Percentiles rank a stretch among this genome's conserved stretches.
Evolutionary conservation across 2,888 invertebrate species (phyloP).

Genomic region (Temnothorax ravouxi): DNA sequence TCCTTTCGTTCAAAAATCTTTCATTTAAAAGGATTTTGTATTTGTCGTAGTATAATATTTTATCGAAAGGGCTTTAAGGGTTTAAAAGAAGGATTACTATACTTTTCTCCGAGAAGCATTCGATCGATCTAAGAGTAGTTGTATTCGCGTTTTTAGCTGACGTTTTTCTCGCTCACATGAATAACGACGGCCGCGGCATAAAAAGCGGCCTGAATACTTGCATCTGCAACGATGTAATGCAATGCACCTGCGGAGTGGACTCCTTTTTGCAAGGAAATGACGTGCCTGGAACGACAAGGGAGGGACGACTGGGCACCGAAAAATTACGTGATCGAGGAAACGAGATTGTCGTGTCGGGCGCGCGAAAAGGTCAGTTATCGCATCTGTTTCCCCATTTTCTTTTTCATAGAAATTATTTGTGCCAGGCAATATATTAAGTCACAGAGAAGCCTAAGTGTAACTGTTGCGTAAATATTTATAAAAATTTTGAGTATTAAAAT

Average conservation of each 20-base stretch:
- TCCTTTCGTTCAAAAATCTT: conserved; percentile 12
- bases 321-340: conserved; percentile 76
- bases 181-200: conserved; percentile 87
- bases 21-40: conserved; percentile 23
- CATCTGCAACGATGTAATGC: conserved; percentile 85
- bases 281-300: conserved; percentile 57
- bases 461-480: neutral
- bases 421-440: neutral
- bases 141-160: conserved; percentile 79
- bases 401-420: neutral
- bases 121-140: conserved; percentile 25
- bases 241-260: conserved; percentile 86
- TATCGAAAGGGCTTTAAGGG: conserved; percentile 36
- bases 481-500: neutral
- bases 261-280: conserved; percentile 68
- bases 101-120: neutral
- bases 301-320: conserved; percentile 60
- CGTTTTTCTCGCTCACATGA: conserved; percentile 84
- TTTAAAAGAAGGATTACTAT: conserved; percentile 9
- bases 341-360: conserved; percentile 73
- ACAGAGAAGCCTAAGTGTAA: neutral
- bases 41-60: neutral
- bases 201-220: conserved; percentile 87
- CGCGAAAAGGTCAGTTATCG: conserved; percentile 80
- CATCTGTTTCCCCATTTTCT: neutral